These are phyloP conservation scores for Tychaedon coryphoeus DNA, from an alignment of 2,113 vertebrate genomes.

Conservation along the genomic window DNA sequence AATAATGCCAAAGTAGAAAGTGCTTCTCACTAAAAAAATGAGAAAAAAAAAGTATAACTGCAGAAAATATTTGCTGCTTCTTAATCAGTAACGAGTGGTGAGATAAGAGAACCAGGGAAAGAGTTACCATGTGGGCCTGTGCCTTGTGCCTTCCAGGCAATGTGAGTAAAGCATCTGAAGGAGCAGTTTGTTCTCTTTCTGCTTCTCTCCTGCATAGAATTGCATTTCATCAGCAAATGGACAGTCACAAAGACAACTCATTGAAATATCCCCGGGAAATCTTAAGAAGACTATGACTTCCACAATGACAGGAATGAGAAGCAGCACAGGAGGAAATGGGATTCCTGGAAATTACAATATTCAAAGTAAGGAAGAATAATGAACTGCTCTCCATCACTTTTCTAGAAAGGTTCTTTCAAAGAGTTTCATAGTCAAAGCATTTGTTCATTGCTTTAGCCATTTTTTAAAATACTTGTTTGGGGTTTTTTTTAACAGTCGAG, in stretches of 20 bases:
- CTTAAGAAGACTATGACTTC: background rate
- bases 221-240: background rate
- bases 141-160: rapidly evolving
- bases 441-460: background rate
- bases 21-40: background rate
- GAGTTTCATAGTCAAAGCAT: background rate
- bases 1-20: background rate
- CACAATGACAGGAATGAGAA: background rate
- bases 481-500: background rate
- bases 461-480: background rate
- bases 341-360: background rate
- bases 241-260: background rate
- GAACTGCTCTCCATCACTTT: background rate
- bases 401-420: background rate
- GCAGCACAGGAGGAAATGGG: background rate
- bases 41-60: background rate
- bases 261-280: background rate
- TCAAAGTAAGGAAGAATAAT: background rate
- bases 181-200: background rate
- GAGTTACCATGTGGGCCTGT: background rate
- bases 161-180: background rate
- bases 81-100: background rate
- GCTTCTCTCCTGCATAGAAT: background rate
- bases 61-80: background rate
- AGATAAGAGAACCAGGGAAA: background rate